phyloP scores from a whole-genome alignment of 2,113 vertebrate species.

The Coracopsis vasa region DNA sequence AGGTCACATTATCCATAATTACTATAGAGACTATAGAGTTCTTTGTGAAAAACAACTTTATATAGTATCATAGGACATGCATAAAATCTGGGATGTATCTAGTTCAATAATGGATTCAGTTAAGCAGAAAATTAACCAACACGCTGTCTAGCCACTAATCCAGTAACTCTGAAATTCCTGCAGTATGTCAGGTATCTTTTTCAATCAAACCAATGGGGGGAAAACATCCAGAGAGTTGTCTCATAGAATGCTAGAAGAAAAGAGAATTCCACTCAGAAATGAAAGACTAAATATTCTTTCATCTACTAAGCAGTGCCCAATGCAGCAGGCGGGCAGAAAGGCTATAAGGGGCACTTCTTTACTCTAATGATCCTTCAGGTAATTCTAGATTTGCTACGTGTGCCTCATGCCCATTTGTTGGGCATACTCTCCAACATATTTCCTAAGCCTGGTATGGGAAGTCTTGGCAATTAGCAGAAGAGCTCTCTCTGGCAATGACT shows the following conservation, averaged over 20 bases:
- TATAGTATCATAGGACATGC: neutral
- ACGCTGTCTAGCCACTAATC: neutral
- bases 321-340: neutral
- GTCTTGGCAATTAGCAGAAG: neutral
- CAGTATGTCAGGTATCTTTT: neutral
- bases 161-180: neutral
- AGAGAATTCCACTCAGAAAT: neutral
- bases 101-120: neutral
- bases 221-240: neutral
- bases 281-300: neutral
- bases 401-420: neutral
- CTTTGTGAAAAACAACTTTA: neutral
- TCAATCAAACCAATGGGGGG: neutral
- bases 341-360: neutral
- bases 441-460: neutral
- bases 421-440: neutral
- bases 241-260: neutral
- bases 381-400: neutral
- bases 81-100: conserved; percentile 10
- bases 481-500: neutral
- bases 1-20: neutral
- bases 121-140: conserved; percentile 36
- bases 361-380: neutral
- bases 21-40: neutral
- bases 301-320: neutral